Conservation (phyloP, 2,113 vertebrate species). For the Martes martes region DNA sequence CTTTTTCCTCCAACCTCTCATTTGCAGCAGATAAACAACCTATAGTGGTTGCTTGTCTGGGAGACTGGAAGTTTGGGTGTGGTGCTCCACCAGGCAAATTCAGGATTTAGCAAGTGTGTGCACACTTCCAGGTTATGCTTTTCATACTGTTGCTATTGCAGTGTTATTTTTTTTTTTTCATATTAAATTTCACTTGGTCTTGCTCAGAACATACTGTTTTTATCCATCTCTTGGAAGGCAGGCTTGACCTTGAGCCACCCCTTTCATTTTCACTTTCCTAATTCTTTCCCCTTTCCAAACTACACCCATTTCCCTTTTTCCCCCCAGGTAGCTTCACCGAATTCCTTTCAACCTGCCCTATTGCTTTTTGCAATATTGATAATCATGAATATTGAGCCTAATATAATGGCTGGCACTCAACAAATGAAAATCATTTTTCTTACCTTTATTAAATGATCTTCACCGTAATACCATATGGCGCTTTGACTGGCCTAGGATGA, state of each 20-base stretch:
- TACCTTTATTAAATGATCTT: background rate
- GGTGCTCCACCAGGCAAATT: background rate
- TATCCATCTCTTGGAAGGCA: background rate
- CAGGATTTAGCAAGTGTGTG: background rate
- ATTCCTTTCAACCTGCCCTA: background rate
- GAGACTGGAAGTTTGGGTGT: background rate
- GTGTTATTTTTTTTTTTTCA: background rate
- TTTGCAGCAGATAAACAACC: background rate
- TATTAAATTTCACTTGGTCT: background rate
- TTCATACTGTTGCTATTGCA: background rate
- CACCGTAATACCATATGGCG: background rate
- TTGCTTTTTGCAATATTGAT: background rate
- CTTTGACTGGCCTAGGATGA: background rate
- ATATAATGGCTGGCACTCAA: background rate
- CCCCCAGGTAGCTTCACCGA: background rate
- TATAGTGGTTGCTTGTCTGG: background rate
- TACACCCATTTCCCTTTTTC: background rate
- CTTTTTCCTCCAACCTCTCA: background rate
- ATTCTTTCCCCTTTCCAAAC: background rate
- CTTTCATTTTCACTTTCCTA: background rate
- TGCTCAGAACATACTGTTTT: background rate
- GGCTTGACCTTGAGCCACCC: background rate
- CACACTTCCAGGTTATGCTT: background rate
- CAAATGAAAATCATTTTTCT: background rate
- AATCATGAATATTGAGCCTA: background rate